Evolutionary conservation across 2,113 vertebrate species (phyloP), one percentile per base, ranked within the genome.

Genomic region (Pangasianodon hypophthalmus): DNA sequence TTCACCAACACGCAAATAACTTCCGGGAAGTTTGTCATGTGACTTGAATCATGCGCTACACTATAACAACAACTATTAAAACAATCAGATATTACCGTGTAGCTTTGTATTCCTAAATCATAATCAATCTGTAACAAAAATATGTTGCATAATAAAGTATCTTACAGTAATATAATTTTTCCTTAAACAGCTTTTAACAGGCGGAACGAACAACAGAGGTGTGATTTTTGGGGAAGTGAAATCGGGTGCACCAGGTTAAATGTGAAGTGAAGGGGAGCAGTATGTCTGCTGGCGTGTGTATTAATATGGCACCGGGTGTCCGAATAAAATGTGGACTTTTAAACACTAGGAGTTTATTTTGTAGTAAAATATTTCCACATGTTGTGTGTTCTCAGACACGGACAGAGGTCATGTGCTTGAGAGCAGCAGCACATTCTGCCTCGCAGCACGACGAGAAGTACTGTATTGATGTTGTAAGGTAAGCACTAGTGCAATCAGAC

Each of bases 381-480:
- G 29, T 80, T 10, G 83, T 87, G 9, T 84, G 90, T 44, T 2
- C 88, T 7, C 91, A 79, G 32, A 93, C 48, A 67, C 73, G 84
- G 29, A 77, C 86, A 6, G 92, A 89, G 24, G 48, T 93, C 0
- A 92, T 85, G 83, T 90, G 89, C 71, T 87, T 92, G 13, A 92
- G 94, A 84, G 14, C 91, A 6, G 88, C 93, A 6, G 88, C 79
- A 32, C 91, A 90, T 88, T 89, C 92, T 5, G 44, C 90, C 0
- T 18, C 60, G 0, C 90, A 91, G 1, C 87, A 94, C 29, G 92
- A 91, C 41, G 92, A 96, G 44, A 92, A 93, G 24, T 95, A 91
- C 92, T 96, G 96, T 3, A 85, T 96, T 91, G 92, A 95, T 7
- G 90, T 96, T 84, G 96, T 96, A 46, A 93, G 96, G 96, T 96